Percentiles rank a stretch among this genome's conserved stretches.
Evolutionary conservation across 2,888 invertebrate species (phyloP).

Genomic region (Platyscelio sp.): DNA sequence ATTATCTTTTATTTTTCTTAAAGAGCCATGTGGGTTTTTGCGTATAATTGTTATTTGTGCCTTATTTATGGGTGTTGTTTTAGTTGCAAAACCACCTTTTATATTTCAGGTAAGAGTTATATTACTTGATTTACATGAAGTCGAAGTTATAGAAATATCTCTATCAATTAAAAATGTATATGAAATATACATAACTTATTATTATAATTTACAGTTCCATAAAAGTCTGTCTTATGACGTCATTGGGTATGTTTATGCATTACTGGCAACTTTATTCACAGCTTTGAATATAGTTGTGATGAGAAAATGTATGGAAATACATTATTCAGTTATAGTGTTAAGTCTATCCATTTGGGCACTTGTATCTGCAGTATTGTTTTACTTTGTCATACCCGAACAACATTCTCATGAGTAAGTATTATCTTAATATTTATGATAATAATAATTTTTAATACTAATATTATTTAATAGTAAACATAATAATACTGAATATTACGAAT

Average conservation of each 20-base stretch:
- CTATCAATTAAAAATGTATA: too few relatives aligned
- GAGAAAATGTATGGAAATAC: slow-evolving; percentile 85
- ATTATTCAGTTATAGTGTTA: slow-evolving; percentile 85
- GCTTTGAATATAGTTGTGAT: slow-evolving; percentile 86
- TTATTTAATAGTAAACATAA: too few relatives aligned
- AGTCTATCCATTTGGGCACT: slow-evolving; percentile 85
- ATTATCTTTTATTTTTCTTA: slow-evolving; percentile 84
- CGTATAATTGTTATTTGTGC: slow-evolving; percentile 84
- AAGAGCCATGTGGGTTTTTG: slow-evolving; percentile 85
- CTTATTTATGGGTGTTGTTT: slow-evolving; percentile 84
- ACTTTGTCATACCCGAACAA: slow-evolving; percentile 76
- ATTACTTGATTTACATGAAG: too few relatives aligned
- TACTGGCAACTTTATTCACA: slow-evolving; percentile 85
- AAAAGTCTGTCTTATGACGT: slow-evolving; percentile 82
- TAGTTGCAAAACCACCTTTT: slow-evolving; percentile 85
- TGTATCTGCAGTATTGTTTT: slow-evolving; percentile 80
- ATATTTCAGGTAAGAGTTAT: slow-evolving; percentile 81
- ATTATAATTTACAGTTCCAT: slow-evolving; percentile 77
- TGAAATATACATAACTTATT: too few relatives aligned
- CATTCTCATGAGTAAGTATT: slow-evolving; percentile 71
- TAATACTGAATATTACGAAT: too few relatives aligned
- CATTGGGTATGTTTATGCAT: slow-evolving; percentile 84
- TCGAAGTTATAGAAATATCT: too few relatives aligned
- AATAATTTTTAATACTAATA: too few relatives aligned
- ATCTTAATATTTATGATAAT: not conserved